Evolutionary conservation across 2,113 vertebrate genomes (phyloP).

Genomic region (Oreotrochilus melanogaster): DNA sequence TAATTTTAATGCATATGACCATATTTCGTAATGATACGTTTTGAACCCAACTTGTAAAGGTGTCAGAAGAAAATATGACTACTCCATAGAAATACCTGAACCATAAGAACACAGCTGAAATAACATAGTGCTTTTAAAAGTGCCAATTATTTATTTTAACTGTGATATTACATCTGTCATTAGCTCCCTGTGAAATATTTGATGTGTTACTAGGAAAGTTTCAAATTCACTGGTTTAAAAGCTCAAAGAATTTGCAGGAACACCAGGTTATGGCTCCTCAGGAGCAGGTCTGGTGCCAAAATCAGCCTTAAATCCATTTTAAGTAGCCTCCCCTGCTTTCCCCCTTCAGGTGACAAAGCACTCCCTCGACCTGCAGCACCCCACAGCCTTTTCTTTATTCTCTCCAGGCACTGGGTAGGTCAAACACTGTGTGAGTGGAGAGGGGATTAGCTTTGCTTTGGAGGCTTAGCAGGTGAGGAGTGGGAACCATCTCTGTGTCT

Average conservation of each 20-base stretch:
- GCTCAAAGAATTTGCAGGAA: not conserved
- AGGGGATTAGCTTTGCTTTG: not conserved
- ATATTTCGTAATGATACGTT: constrained; percentile 50
- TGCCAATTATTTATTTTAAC: constrained; percentile 69
- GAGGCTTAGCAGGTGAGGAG: not conserved
- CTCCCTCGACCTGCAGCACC: not conserved
- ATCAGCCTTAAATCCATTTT: not conserved
- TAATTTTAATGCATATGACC: constrained; percentile 67
- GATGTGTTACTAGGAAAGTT: not conserved
- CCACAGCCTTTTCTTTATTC: not conserved
- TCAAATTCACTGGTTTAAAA: not conserved
- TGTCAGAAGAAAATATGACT: constrained; percentile 68
- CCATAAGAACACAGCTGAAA: constrained; percentile 30
- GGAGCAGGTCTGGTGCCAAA: not conserved
- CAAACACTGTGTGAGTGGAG: not conserved
- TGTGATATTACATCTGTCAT: constrained; percentile 41
- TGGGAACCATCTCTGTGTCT: not conserved
- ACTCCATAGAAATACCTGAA: constrained; percentile 48
- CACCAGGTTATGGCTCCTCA: not conserved
- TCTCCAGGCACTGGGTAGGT: not conserved
- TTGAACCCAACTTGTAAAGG: constrained; percentile 66
- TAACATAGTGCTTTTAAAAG: constrained; percentile 54
- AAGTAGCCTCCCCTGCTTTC: not conserved
- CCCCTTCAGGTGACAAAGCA: not conserved
- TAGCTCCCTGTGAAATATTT: not conserved